Evolutionary conservation across 1,140 invertebrate species (phyloP), one percentile per base, ranked within the genome.

Genomic region (Calycopis cecrops): DNA sequence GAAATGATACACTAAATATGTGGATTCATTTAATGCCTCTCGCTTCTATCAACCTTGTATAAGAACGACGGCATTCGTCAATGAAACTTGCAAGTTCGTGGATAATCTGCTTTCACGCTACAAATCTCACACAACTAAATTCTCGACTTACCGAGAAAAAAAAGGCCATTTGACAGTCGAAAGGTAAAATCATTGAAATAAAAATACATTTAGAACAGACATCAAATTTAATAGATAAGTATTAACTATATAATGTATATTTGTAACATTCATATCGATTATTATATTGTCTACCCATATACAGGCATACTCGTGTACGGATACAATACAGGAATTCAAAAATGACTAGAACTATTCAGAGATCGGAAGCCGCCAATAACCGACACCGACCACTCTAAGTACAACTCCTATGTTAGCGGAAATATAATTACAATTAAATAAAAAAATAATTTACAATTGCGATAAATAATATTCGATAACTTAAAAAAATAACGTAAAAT

Each of bases 161-260:
- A 28, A 16, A 42, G 10, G 7, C 21, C 7, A 21, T 11, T 18
- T 8, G 9, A 12, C 10, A 21, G 6, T n/a, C 47, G 11, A 49
- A 9, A 16, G 9, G 11, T 17, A 21, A 9, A 17, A 11, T 16
- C 1, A 16, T n/a, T 16, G 33, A 66, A 82, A 76, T 72, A 66
- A 83, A 83, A 79, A 67, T 52, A 67, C 37, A 60, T 35, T 71
- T 72, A 71, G 79, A 85, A 85, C 82, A 85, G 82, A 85, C 82
- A 85, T 84, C 82, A 82, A 85, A 76, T 85, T 83, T 85, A 84
- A 84, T 85, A 85, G 71, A 79, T 82, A 85, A 82, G 79, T 81
- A 79, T 82, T 70, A 81, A 73, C 79, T 79, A 77, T 73, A 61
- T 52, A 62, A 65, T 75, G 51, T 53, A 72, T 73, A 74, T 73